Base-by-base conservation (phyloP, 2,797 vertebrate species). In the Sciurus vulgaris region DNA sequence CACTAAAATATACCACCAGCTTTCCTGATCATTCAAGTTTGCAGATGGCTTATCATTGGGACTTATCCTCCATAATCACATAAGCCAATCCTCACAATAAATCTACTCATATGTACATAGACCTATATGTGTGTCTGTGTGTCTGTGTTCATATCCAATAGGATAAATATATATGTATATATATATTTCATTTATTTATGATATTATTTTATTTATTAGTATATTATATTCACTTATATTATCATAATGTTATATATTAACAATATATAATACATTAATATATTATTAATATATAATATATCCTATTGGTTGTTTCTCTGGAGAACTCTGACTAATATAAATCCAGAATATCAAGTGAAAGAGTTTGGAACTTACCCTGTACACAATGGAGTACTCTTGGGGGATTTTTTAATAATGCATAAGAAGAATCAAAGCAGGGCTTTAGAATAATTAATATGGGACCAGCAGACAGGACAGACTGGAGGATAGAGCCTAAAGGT, bases 401-500 rank as follows among this genome's bases (percentile, higher is more conserved):
- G 51, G 49, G 30, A 72, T 63, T 81, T 89, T 77, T 38, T 41
- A 24, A 76, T 77, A 78, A 92, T 18, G 4, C 49, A 85, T 78
- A 33, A 89, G 84, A 89, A 91, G 91, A 94, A 77, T 82, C 74
- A 89, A 73, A 94, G 20, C 63, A 47, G 18, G 14, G 33, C 38
- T 74, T 89, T 47, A 91, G n/a, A 87, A 91, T 76, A 59, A 91
- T 47, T 77, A 96, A 81, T 41, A 92, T 35, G 44, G 24, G 28
- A 81, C 38, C 67, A 90, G 15, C 13, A 82, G 22, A 72, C 28
- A 70, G 78, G 17, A 59, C 28, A 51, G 35, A 26, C 22, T n/a
- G 28, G 44, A 82, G 20, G 33, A 17, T 81, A 92, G 56, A 67
- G 41, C 26, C 89, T 82, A 54, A 33, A 54, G 73, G 41, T 30